Percentiles rank a stretch among this genome's conserved stretches.
Evolutionary conservation across 2,113 vertebrate genomes (phyloP).

Genomic region (Pelecanoides urinatrix): DNA sequence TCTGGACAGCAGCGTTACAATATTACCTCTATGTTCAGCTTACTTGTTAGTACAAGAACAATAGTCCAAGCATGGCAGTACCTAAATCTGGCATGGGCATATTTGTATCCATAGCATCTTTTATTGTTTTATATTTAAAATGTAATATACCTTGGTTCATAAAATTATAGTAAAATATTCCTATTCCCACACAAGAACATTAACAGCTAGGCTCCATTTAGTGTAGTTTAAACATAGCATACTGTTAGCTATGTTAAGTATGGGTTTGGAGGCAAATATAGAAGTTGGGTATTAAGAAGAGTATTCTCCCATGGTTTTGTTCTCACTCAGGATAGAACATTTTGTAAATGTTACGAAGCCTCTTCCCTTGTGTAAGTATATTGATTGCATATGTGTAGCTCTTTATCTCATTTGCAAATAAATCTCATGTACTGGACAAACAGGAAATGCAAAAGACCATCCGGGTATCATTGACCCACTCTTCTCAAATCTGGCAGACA

Average conservation of each 20-base stretch:
- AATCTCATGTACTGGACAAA: not conserved
- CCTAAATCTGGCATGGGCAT: not conserved
- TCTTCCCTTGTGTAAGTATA: not conserved
- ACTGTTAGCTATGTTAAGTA: not conserved
- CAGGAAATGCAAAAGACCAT: not conserved
- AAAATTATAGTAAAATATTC: not conserved
- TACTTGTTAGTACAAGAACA: not conserved
- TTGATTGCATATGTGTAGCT: not conserved
- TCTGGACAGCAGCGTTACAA: not conserved
- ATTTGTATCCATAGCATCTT: not conserved
- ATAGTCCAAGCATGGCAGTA: not conserved
- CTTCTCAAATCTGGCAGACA: not conserved
- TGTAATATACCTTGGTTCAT: not conserved
- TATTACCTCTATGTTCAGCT: not conserved
- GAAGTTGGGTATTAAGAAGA: not conserved
- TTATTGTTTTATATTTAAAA: not conserved
- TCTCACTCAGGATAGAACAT: not conserved
- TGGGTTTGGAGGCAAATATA: not conserved
- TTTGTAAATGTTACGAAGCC: not conserved
- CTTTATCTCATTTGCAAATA: conserved; percentile 33
- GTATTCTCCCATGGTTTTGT: not conserved
- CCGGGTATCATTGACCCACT: not conserved
- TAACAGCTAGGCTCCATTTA: not conserved
- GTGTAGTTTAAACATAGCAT: not conserved
- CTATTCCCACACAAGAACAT: not conserved